Base-by-base conservation (phyloP, 1,140 invertebrate genomes). In the Leptopilina clavipes region DNA sequence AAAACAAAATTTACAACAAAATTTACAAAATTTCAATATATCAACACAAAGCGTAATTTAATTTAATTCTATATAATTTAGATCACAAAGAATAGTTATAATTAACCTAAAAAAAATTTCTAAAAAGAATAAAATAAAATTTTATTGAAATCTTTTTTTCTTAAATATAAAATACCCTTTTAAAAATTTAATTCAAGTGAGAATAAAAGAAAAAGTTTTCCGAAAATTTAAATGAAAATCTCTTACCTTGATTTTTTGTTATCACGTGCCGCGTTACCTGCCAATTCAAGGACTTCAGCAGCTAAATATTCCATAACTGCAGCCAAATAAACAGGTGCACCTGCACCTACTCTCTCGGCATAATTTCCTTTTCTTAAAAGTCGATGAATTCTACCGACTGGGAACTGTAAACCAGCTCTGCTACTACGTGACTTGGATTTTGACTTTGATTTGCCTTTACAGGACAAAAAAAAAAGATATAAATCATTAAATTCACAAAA, bases 261-360 rank as follows among this genome's bases (percentile, higher is more conserved):
- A 14, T 76, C 74, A 12, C 71, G 71, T 7, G 74, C 77, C 52
- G 74, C 74, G 10, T 77, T 77, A 12, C 79, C 76, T 1, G 76
- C 76, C 43, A 80, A 65, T 59, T 77, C 76, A 3, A 80, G 17
- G 5, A 88, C 82, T 82, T 88, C 94, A 86, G 94, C 94, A 81
- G 91, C 73, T 72, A 87, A 76, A 73, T 87, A 87, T 78, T 88
- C 86, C 81, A 88, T 80, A 10, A 87, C 85, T 11, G 92, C 92
- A 9, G 92, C 91, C 43, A 93, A 74, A 81, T 93, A 93, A 1
- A 93, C 92, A 22, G 92, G 90, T 19, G 92, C 92, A 37, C 91
- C 92, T 82, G 90, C 90, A 52, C 93, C 92, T 40, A 93, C 88
- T 14, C 74, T 72, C 14, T 76, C 74, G 12, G 74, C 74, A 54